phyloP scores from a whole-genome alignment of 2,797 vertebrate species.

The Diceros bicornis region DNA sequence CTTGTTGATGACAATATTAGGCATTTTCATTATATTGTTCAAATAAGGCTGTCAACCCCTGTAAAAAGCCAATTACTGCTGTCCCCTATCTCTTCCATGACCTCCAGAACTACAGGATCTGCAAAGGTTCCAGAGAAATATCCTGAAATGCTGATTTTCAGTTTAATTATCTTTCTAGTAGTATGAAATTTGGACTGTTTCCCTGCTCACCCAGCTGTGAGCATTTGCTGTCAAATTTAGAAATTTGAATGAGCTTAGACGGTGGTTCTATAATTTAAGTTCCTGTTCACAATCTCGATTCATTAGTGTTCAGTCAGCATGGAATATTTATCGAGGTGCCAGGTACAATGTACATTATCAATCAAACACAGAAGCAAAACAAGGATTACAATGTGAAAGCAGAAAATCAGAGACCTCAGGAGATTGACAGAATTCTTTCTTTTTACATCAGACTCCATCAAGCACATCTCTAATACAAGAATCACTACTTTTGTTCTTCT shows the following conservation, averaged over 20 bases:
- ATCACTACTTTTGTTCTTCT: constrained; percentile 4
- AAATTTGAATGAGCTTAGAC: constrained; percentile 69
- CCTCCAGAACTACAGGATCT: background rate
- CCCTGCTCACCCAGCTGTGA: constrained; percentile 43
- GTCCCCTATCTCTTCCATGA: background rate
- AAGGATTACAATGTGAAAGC: constrained; percentile 49
- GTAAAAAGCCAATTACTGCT: background rate
- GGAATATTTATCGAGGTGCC: constrained; percentile 72
- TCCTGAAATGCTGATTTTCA: constrained; percentile 34
- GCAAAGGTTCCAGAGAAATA: background rate
- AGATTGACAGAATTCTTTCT: constrained; percentile 60
- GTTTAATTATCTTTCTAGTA: constrained; percentile 55
- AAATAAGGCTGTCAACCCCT: background rate
- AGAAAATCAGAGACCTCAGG: constrained; percentile 34
- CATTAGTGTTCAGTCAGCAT: constrained; percentile 78
- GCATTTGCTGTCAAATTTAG: constrained; percentile 65
- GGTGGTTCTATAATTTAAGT: constrained; percentile 72
- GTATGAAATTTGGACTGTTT: constrained; percentile 42
- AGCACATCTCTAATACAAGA: constrained; percentile 50
- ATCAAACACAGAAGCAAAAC: constrained; percentile 72
- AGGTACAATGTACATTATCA: constrained; percentile 73
- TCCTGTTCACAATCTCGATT: constrained; percentile 76
- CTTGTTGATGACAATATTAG: background rate
- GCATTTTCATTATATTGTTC: background rate
- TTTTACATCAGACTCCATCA: constrained; percentile 36